These are phyloP conservation scores for Dryobotodes eremita DNA, from an alignment of 2,888 invertebrate genomes.

Conservation along the genomic window DNA sequence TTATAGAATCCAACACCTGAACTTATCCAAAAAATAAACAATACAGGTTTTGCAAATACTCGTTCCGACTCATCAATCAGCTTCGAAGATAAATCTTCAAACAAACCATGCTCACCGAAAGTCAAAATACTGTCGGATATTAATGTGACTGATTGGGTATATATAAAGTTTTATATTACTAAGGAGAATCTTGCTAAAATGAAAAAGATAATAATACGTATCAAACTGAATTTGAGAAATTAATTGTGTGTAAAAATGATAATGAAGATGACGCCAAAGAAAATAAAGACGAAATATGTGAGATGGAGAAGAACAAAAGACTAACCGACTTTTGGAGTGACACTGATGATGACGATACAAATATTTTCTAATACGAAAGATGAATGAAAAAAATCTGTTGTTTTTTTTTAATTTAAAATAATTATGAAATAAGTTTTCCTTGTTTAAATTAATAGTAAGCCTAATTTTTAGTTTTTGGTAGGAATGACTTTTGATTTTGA, in stretches of 20 bases:
- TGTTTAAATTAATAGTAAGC: background rate
- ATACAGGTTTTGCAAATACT: background rate
- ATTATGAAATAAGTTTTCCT: too few relatives aligned
- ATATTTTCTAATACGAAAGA: conserved; percentile 1
- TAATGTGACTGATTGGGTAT: conserved; percentile 11
- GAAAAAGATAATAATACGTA: background rate
- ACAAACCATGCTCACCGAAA: background rate
- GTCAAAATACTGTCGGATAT: background rate
- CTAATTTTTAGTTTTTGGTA: background rate
- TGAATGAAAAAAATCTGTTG: too few relatives aligned
- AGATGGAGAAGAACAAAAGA: background rate
- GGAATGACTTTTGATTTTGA: background rate
- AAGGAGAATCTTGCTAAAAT: background rate
- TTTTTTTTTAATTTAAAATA: too few relatives aligned
- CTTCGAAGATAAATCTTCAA: background rate
- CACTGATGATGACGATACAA: background rate
- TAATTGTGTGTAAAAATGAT: background rate
- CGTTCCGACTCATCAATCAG: background rate
- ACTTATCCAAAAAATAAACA: background rate
- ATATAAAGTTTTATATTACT: conserved; percentile 2
- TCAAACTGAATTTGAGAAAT: conserved; percentile 6
- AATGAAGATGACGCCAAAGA: background rate
- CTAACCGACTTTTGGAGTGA: background rate
- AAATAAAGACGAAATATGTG: background rate
- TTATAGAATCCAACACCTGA: conserved; percentile 2